phyloP scores from a whole-genome alignment of 2,113 vertebrate species.

The Osmerus eperlanus region DNA sequence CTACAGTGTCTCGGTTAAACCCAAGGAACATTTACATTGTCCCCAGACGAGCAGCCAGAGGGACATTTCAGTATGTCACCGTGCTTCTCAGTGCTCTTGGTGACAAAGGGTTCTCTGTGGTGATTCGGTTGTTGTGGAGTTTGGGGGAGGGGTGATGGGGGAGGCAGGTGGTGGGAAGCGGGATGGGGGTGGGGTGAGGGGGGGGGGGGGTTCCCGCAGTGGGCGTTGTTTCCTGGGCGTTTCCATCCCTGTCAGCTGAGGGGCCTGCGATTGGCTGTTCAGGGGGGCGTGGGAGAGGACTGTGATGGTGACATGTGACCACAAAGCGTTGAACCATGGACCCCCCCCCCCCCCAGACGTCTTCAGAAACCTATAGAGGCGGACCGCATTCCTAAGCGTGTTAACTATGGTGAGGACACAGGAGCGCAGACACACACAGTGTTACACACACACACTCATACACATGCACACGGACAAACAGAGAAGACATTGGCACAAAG shows the following conservation, averaged over 20 bases:
- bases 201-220: not conserved
- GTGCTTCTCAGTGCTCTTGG: not conserved
- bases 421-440: slow-evolving; percentile 37
- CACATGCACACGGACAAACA: slow-evolving; percentile 10
- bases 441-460: not conserved
- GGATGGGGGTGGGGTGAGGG: not conserved
- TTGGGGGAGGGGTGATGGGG: not conserved
- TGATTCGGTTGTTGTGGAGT: slow-evolving; percentile 26
- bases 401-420: slow-evolving; percentile 46
- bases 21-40: not conserved
- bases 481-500: not conserved
- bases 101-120: slow-evolving; percentile 29
- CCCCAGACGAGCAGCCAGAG: not conserved
- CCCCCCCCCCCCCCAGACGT: slow-evolving; percentile 23
- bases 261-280: slow-evolving; percentile 61
- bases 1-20: no score
- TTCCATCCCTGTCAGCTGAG: slow-evolving; percentile 36
- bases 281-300: slow-evolving; percentile 61
- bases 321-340: slow-evolving; percentile 39
- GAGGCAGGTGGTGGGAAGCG: slow-evolving; percentile 8
- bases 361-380: slow-evolving; percentile 32
- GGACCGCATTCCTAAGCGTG: slow-evolving; percentile 58
- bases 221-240: slow-evolving; percentile 29
- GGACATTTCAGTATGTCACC: slow-evolving; percentile 12
- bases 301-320: slow-evolving; percentile 56